A percentile compares a stretch with the other conserved stretches of the same genome.
These are phyloP conservation scores for Seladonia tumulorum DNA, from an alignment of 2,888 invertebrate species.

Conservation along the genomic window DNA sequence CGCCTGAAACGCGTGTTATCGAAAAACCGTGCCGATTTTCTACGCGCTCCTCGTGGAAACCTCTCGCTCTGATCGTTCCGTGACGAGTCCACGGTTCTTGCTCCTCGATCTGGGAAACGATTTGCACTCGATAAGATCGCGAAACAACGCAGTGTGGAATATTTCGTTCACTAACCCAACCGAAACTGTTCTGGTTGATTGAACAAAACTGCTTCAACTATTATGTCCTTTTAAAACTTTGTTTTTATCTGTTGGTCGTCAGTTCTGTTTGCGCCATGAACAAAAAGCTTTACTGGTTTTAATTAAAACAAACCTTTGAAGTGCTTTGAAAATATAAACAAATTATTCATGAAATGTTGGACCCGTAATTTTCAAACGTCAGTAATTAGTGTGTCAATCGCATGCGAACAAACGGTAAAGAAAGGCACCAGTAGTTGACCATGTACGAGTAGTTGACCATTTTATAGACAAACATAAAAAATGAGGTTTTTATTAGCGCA, in stretches of 20 bases:
- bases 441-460: no score
- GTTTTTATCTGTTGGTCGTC: not conserved
- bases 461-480: no score
- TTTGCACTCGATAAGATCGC: not conserved
- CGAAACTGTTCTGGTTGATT: not conserved
- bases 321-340: not conserved
- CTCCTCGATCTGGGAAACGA: not conserved
- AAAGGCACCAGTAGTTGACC: no score
- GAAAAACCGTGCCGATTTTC: conserved; percentile 1
- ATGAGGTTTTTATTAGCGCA: no score
- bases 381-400: not conserved
- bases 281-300: not conserved
- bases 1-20: conserved; percentile 31
- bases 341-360: not conserved
- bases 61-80: not conserved
- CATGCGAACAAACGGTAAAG: no score
- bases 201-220: no score
- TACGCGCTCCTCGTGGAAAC: not conserved
- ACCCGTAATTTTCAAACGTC: not conserved
- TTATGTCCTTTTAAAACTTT: no score
- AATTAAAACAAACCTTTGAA: not conserved
- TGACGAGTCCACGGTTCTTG: not conserved
- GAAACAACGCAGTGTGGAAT: not conserved
- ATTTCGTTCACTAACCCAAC: no score
- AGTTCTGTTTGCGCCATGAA: not conserved